phyloP scores from a whole-genome alignment of 2,888 invertebrate genomes.

The Sinhomidia bicolor region DNA sequence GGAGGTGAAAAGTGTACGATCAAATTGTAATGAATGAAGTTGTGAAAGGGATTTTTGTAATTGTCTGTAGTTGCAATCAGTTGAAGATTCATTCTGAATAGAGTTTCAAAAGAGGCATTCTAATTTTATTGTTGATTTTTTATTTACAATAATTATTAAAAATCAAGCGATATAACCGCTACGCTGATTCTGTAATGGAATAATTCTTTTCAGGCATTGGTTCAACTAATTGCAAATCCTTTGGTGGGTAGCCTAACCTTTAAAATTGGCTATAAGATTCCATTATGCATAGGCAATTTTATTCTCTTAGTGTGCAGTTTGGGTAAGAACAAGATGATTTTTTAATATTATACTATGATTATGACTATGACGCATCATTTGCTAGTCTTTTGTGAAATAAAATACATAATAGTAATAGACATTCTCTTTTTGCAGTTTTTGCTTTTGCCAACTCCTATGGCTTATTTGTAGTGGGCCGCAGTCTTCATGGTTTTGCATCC shows the following conservation, averaged over 20 bases:
- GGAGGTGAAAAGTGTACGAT: background rate
- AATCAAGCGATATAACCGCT: too few relatives aligned
- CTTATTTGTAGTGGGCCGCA: slow-evolving; percentile 87
- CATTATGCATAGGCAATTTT: slow-evolving; percentile 87
- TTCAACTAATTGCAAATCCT: slow-evolving; percentile 90
- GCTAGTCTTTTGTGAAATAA: too few relatives aligned
- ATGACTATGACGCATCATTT: too few relatives aligned
- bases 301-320: slow-evolving; percentile 87
- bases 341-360: too few relatives aligned
- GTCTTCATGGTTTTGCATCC: slow-evolving; percentile 91
- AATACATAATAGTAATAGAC: background rate
- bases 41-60: slow-evolving; percentile 30
- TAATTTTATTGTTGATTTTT: too few relatives aligned
- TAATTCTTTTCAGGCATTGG: slow-evolving; percentile 88
- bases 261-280: slow-evolving; percentile 86
- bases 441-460: slow-evolving; percentile 88
- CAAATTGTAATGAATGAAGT: background rate
- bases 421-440: slow-evolving; percentile 85
- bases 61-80: too few relatives aligned
- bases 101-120: too few relatives aligned
- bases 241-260: slow-evolving; percentile 87
- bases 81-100: too few relatives aligned
- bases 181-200: too few relatives aligned
- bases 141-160: too few relatives aligned
- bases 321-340: slow-evolving; percentile 84